A percentile compares a stretch with the other conserved stretches of the same genome.
Evolutionary conservation across 2,888 invertebrate species (phyloP).

Genomic region (Aspidapion aeneum): DNA sequence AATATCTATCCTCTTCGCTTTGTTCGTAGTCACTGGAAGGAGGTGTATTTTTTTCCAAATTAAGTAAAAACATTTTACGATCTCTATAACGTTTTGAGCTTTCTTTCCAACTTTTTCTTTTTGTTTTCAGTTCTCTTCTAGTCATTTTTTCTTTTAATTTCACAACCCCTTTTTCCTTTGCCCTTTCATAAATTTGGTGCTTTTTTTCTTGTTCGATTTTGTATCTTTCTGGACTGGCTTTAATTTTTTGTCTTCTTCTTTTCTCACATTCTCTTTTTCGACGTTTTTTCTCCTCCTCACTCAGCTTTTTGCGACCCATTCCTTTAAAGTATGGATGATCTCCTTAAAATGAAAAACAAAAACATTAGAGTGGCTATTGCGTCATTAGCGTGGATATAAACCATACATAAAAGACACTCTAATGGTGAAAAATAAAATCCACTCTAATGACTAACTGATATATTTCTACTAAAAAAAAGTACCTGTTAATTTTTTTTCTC

Average conservation of each 20-base stretch:
- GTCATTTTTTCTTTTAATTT: neutral
- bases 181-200: neutral
- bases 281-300: neutral
- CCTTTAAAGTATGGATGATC: neutral
- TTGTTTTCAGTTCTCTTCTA: neutral
- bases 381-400: neutral
- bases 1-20: neutral
- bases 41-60: neutral
- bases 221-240: neutral
- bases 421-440: neutral
- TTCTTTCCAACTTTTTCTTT: neutral
- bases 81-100: neutral
- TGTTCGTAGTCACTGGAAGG: neutral
- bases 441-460: neutral
- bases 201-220: constrained; percentile 3
- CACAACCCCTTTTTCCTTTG: neutral
- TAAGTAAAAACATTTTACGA: neutral
- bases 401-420: neutral
- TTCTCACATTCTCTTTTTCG: neutral
- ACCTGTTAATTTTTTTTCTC: neutral
- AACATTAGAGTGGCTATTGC: neutral
- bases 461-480: neutral
- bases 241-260: neutral
- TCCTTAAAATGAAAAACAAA: neutral
- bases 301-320: neutral